Conservation (phyloP, 2,888 invertebrate species). For the Harpagoxenus sublaevis region DNA sequence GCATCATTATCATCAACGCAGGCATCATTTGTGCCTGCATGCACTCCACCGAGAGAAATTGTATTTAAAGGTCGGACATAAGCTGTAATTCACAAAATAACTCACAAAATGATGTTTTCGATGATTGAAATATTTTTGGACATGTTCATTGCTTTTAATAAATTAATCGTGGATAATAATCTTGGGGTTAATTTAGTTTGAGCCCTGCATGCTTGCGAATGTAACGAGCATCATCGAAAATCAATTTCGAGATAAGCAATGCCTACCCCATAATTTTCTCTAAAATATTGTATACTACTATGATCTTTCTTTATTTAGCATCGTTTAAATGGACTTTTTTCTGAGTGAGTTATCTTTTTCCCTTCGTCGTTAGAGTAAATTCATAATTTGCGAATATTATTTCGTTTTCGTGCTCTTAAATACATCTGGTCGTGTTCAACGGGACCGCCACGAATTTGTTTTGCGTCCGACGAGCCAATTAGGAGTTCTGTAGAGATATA, state of each 20-base stretch:
- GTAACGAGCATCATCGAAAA: conserved; percentile 19
- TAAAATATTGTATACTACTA: conserved; percentile 17
- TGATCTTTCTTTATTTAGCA: conserved; percentile 17
- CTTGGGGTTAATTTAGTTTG: conserved; percentile 65
- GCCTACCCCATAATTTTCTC: conserved; percentile 8
- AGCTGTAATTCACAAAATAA: conserved; percentile 73
- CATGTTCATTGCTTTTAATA: conserved; percentile 69
- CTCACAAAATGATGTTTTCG: conserved; percentile 69
- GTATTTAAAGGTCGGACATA: conserved; percentile 63
- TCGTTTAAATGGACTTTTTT: not conserved
- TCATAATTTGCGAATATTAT: conserved; percentile 29
- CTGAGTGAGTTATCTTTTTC: not conserved
- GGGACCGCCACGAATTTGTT: conserved; percentile 40
- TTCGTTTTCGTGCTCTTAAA: conserved; percentile 2
- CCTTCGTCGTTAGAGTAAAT: not conserved
- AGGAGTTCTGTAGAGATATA: conserved; percentile 41
- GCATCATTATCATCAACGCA: conserved; percentile 56
- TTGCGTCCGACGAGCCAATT: conserved; percentile 26
- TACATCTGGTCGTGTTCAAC: conserved; percentile 26
- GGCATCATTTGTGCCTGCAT: conserved; percentile 39
- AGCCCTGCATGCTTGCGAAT: conserved; percentile 43
- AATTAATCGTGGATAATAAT: conserved; percentile 73
- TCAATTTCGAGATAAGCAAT: conserved; percentile 24
- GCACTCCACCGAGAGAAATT: conserved; percentile 56
- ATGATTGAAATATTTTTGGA: conserved; percentile 72